Evolutionary conservation across 2,888 invertebrate genomes (phyloP).

Genomic region (Drosophila subquinaria): DNA sequence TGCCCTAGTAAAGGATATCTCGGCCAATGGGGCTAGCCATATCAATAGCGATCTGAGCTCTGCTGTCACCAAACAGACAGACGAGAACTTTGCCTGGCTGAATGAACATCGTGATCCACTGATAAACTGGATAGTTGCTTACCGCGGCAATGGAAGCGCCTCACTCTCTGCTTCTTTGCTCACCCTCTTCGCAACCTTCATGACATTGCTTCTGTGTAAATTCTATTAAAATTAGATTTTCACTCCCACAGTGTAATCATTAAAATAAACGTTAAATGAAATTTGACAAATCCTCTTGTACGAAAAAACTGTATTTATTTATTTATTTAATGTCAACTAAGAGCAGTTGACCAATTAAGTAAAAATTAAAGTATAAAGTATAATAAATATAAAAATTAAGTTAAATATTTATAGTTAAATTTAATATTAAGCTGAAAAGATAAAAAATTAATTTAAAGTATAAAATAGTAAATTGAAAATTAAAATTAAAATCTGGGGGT

Average conservation of each 20-base stretch:
- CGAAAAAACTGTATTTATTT: not conserved
- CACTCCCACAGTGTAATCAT: not conserved
- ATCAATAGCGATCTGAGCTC: constrained; percentile 45
- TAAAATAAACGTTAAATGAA: too few species aligned
- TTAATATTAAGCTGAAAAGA: too few species aligned
- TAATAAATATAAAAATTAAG: too few species aligned
- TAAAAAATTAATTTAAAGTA: too few species aligned
- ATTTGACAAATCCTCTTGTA: not conserved
- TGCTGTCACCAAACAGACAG: constrained; percentile 51
- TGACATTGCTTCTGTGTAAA: constrained; percentile 34
- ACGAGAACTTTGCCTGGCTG: constrained; percentile 79
- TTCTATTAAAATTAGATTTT: constrained; percentile 31
- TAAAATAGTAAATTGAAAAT: too few species aligned
- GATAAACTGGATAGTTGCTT: constrained; percentile 70
- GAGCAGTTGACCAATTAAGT: too few species aligned
- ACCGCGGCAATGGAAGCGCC: constrained; percentile 45
- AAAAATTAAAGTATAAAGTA: too few species aligned
- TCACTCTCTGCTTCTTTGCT: constrained; percentile 45
- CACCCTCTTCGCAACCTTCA: constrained; percentile 37
- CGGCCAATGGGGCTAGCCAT: constrained; percentile 45
- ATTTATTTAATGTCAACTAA: too few species aligned
- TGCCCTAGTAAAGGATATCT: constrained; percentile 66
- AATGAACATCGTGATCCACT: constrained; percentile 71
- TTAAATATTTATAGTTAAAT: too few species aligned
- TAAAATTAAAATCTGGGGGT: too few species aligned